phyloP scores from a whole-genome alignment of 2,797 vertebrate genomes.

The Morus bassanus region DNA sequence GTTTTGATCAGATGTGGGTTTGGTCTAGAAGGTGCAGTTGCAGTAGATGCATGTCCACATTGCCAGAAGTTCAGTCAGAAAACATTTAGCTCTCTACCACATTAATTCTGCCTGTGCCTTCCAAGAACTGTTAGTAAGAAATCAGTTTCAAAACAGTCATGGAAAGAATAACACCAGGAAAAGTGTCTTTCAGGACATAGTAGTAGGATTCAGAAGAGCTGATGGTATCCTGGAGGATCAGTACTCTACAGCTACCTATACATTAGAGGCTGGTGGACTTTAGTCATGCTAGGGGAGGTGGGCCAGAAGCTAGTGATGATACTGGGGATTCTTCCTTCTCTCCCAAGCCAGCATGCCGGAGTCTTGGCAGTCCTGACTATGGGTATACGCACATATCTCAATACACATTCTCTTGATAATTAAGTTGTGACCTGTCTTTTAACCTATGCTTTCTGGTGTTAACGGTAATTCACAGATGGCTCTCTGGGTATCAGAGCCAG shows the following conservation, averaged over 20 bases:
- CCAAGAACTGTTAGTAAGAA: background rate
- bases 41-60: rapidly evolving
- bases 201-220: background rate
- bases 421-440: background rate
- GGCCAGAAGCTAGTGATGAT: background rate
- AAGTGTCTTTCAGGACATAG: background rate
- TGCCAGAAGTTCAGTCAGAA: background rate
- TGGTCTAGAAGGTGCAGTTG: background rate
- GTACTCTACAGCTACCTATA: background rate
- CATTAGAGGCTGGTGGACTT: background rate
- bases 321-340: background rate
- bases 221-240: background rate
- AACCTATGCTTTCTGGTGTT: background rate
- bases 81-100: background rate
- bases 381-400: rapidly evolving
- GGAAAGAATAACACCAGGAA: background rate
- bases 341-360: background rate
- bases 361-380: background rate
- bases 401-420: background rate
- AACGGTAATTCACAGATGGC: background rate
- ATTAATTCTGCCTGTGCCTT: background rate
- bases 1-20: background rate
- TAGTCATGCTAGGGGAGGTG: background rate
- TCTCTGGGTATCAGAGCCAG: background rate
- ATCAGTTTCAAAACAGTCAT: background rate